Base-by-base conservation (phyloP, 2,888 invertebrate species). In the Tetrapedia diversipes region DNA sequence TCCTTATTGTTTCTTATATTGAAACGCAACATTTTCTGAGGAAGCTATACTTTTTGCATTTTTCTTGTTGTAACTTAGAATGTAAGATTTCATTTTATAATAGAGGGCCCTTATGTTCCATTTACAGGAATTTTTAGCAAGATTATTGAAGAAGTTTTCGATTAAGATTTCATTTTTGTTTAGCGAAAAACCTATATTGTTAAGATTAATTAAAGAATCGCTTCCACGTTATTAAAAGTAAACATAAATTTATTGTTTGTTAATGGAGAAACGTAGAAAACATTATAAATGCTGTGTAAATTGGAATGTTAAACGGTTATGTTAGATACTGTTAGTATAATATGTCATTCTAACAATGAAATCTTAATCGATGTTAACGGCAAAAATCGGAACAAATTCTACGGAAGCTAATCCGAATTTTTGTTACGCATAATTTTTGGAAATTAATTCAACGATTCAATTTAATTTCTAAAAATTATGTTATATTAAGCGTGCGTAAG, bases 101-200 rank as follows among this genome's bases (percentile, higher is more conserved):
- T 61, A 47, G 81, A 83, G 83, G 86, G 82, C 81, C 80, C 83
- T 81, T 82, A 85, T 86, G 85, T 84, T 85, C 82, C 74, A 79
- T 77, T 80, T 51, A 67, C 74, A 59, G 67, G 56, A 64, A 69
- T n/a, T n/a, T n/a, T 57, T 63, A 54, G 70, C 24, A 54, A 70
- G 68, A 64, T 60, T 53, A 47, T 39, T 61, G 19, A 27, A 65
- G 11, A 16, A 11, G 51, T 53, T 32, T 8, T 27, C 32, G 41
- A 71, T 60, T 68, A 29, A 67, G 66, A 63, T 71, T 61, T 45
- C 56, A 54, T 67, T 45, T 41, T 29, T 39, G 24, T 63, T 56
- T 56, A 32, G 8, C 32, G 16, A 49, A 37, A 22, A n/a, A 19
- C 8, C 11, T 14, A 27, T 6, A 4, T 47, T 16, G n/a, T 41